Base-by-base conservation (phyloP, 2,888 invertebrate genomes). In the Xylota sylvarum region DNA sequence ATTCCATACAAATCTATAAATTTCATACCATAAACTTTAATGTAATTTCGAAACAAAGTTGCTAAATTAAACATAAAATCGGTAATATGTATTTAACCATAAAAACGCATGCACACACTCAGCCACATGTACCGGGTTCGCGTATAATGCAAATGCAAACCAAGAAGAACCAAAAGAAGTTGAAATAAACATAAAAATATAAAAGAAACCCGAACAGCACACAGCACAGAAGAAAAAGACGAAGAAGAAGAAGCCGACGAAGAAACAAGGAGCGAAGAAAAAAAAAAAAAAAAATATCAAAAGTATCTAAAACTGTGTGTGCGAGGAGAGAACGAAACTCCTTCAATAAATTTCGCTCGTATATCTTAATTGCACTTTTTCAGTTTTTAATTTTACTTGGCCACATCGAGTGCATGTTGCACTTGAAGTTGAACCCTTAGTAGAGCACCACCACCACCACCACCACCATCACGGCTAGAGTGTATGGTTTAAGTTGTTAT, bases 301-400 rank as follows among this genome's bases (percentile, higher is more conserved):
- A 76, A 73, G 81, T 85, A 77, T 73, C 77, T 81, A 67, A 65
- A 74, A 85, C 65, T 67, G 62, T 72, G 65, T 73, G 69, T 65
- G 67, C 35, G 52, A 81, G 80, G 50, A 81, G 80, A 85, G 79
- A 73, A 69, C 78, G 78, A 87, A 88, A 88, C 85, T 88, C 85
- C 78, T 88, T 88, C 88, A 88, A 88, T 88, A 88, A 88, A 88
- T 88, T 88, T 85, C 74, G 82, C 85, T 88, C 87, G 88, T 87
- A 87, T 84, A 87, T 88, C 88, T 88, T 88, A 88, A 88, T 88
- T 88, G 88, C 87, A 88, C 87, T 88, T 88, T 88, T 88, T 85
- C 82, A 87, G 80, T 88, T 88, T 88, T 88, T 88, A 87, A 87
- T 88, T 88, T 88, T 88, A 87, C 87, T 88, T 85, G 73, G 85